Conservation (phyloP, 2,113 vertebrate genomes). For the Eulacestoma nigropectus region DNA sequence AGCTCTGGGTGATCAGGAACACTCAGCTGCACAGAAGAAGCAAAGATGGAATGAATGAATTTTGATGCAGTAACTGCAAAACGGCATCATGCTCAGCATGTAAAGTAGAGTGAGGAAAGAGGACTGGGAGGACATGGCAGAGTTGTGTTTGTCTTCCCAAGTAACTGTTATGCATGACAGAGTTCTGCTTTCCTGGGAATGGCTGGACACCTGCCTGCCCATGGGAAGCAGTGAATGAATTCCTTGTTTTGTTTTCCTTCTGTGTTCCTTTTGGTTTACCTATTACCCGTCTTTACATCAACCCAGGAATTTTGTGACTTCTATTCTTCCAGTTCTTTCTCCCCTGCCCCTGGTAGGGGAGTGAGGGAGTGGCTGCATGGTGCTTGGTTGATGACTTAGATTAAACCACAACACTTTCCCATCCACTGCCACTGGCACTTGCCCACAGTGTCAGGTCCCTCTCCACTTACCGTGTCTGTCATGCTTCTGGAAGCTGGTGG, state of each 20-base stretch:
- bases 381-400: not conserved
- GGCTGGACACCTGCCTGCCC: not conserved
- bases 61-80: not conserved
- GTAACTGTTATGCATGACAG: not conserved
- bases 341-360: not conserved
- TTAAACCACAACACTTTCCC: not conserved
- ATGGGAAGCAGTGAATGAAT: not conserved
- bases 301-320: not conserved
- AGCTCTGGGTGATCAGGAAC: not conserved
- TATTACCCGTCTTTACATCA: not conserved
- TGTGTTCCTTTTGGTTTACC: not conserved
- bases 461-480: rapidly evolving
- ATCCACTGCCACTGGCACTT: not conserved
- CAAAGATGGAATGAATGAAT: not conserved
- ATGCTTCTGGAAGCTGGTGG: not conserved
- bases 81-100: not conserved
- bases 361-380: not conserved
- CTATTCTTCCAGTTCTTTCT: not conserved
- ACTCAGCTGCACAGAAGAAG: not conserved
- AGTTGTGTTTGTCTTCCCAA: not conserved
- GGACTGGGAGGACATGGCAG: not conserved
- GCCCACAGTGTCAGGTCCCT: not conserved
- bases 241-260: not conserved
- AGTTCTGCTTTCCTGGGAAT: not conserved
- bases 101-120: not conserved